Percentiles rank a stretch among this genome's conserved stretches.
phyloP scores from a whole-genome alignment of 2,797 vertebrate species.

The Echeneis naucrates region DNA sequence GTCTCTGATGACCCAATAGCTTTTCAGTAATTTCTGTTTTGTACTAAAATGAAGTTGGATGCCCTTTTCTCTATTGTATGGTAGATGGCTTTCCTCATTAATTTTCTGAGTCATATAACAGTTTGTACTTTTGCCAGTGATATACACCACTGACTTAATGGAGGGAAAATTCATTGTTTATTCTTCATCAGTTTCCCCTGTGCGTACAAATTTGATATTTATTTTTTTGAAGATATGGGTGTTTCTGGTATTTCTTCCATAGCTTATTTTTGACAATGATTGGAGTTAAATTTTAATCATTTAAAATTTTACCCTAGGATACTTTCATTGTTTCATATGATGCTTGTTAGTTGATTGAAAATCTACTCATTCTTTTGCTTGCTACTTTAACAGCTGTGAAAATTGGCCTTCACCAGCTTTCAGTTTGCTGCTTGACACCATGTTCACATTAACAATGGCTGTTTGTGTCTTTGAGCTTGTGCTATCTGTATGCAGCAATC shows the following conservation, averaged over 20 bases:
- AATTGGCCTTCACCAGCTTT: conserved; percentile 82
- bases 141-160: conserved; percentile 13
- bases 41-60: conserved; percentile 30
- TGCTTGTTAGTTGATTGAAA: conserved; percentile 8
- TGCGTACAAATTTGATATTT: too few species aligned
- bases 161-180: neutral
- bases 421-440: conserved; percentile 86
- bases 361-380: conserved; percentile 38
- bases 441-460: conserved; percentile 87
- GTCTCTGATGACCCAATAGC: conserved; percentile 27
- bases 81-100: conserved; percentile 14
- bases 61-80: neutral
- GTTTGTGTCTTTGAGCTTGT: conserved; percentile 87
- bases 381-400: conserved; percentile 51
- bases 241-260: neutral
- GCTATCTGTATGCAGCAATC: conserved; percentile 86
- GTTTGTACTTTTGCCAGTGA: conserved; percentile 4
- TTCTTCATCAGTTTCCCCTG: neutral
- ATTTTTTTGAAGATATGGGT: too few species aligned
- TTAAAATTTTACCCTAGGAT: neutral
- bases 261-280: conserved; percentile 43
- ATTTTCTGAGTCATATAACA: conserved; percentile 18
- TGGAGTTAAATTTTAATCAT: conserved; percentile 46
- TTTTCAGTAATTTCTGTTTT: conserved; percentile 40
- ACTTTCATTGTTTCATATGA: conserved; percentile 9